Evolutionary conservation across 1,140 invertebrate species (phyloP), one percentile per base, ranked within the genome.

Genomic region (Drosophila dunni): DNA sequence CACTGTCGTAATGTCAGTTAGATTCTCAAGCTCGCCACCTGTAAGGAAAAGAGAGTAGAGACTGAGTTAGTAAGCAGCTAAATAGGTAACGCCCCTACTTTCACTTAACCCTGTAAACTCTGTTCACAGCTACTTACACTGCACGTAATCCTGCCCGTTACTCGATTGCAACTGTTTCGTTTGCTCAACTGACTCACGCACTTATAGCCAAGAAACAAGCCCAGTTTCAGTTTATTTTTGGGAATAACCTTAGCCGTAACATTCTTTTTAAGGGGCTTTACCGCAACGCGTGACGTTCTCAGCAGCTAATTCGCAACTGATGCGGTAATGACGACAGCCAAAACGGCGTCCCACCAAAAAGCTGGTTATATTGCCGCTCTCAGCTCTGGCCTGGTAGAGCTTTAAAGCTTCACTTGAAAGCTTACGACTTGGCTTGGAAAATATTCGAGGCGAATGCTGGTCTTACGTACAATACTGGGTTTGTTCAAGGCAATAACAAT

Each of bases 1-100:
- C 57, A 63, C 51, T 71, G 58, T 58, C 11, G 42, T 36, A 40
- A 44, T 69, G 45, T 66, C 68, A 75, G 62, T 62, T 69, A 42
- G 58, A 46, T 80, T 33, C 29, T 63, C 44, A 89, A 56, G 84
- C 80, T 53, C 85, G 84, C 84, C 84, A 89, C 84, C 84, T 89
- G 54, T 7, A 67, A 75, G 8, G 0, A 34, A 79, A 57, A 17
- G 0, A 61, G 9, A 64, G 17, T 20, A 20, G 17, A 8, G 0
- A 46, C 9, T n/a, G 11, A 69, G 20, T 20, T 46, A 46, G 6
- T 7, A 72, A 24, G 11, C 17, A 10, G 45, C 50, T 62, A 29
- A 29, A 29, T 3, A 3, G 24, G 3, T 29, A 2, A 29, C 24
- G 3, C 17, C 10, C 17, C 2, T 0, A 46, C 40, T 60, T 58